Percentiles rank a stretch among this genome's conserved stretches.
phyloP scores from a whole-genome alignment of 2,888 invertebrate genomes.

The Eupithecia dodoneata region DNA sequence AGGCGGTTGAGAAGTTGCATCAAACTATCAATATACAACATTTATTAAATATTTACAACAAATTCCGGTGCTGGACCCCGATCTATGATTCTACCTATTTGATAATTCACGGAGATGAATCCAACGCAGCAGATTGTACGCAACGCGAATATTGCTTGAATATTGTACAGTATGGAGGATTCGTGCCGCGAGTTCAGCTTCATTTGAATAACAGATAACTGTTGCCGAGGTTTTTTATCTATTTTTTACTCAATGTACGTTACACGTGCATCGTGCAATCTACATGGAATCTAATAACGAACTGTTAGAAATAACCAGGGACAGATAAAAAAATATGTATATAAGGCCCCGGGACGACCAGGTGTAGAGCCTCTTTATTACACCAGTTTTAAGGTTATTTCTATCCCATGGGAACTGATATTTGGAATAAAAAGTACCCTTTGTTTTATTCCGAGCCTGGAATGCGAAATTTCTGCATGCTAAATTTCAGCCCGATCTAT shows the following conservation, averaged over 20 bases:
- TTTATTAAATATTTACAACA: too few species aligned
- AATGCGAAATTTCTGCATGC: too few species aligned
- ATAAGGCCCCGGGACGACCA: not conserved
- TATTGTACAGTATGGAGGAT: not conserved
- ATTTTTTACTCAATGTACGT: not conserved
- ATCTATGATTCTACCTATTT: not conserved
- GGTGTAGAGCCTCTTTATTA: not conserved
- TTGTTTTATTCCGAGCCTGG: too few species aligned
- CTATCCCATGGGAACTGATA: too few species aligned
- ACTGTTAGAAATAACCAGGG: not conserved
- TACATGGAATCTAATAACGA: not conserved
- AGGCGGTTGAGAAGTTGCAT: not conserved
- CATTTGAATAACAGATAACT: slow-evolving; percentile 1
- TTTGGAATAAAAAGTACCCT: too few species aligned
- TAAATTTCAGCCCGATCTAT: too few species aligned
- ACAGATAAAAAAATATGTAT: not conserved
- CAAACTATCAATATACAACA: not conserved
- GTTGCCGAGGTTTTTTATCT: not conserved
- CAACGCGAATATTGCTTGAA: slow-evolving; percentile 4
- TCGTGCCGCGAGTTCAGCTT: not conserved
- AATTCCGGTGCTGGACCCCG: not conserved
- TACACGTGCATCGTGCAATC: not conserved
- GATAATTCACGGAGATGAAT: not conserved
- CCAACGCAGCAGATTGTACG: not conserved
- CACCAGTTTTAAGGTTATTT: too few species aligned